Evolutionary conservation across 2,113 vertebrate species (phyloP).

Genomic region (Saguinus midas): DNA sequence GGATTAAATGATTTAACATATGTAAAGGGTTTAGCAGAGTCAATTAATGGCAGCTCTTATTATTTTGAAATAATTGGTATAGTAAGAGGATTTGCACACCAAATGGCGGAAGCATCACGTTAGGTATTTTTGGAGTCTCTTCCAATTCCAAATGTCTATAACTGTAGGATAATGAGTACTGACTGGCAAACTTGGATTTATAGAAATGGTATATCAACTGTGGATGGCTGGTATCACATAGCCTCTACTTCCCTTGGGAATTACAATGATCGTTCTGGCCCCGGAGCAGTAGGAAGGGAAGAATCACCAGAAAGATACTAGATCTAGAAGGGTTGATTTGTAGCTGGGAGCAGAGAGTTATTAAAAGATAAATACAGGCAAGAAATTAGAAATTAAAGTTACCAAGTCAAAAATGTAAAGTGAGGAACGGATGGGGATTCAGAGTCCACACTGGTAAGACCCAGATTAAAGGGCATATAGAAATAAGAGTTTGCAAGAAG

Average conservation of each 20-base stretch:
- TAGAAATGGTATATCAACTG: not conserved
- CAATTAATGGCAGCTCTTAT: not conserved
- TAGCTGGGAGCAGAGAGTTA: not conserved
- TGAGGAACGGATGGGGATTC: not conserved
- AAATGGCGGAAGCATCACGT: not conserved
- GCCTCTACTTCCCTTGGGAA: not conserved
- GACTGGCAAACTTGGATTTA: not conserved
- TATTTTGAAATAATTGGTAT: constrained; percentile 44
- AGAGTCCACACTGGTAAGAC: not conserved
- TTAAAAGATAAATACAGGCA: not conserved
- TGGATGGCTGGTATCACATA: not conserved
- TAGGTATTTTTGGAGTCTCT: not conserved
- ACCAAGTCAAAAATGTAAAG: not conserved
- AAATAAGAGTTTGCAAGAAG: not conserved
- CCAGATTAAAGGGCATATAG: not conserved
- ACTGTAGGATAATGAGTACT: not conserved
- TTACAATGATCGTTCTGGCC: not conserved
- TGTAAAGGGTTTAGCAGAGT: not conserved
- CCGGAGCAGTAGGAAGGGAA: not conserved
- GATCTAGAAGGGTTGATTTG: not conserved
- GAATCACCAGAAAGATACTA: not conserved
- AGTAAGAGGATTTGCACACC: constrained; percentile 5
- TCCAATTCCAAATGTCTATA: not conserved
- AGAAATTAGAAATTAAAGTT: constrained; percentile 31
- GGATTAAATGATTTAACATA: not conserved